Conservation (phyloP, 2,113 vertebrate genomes). For the Gorsachius goisagi region DNA sequence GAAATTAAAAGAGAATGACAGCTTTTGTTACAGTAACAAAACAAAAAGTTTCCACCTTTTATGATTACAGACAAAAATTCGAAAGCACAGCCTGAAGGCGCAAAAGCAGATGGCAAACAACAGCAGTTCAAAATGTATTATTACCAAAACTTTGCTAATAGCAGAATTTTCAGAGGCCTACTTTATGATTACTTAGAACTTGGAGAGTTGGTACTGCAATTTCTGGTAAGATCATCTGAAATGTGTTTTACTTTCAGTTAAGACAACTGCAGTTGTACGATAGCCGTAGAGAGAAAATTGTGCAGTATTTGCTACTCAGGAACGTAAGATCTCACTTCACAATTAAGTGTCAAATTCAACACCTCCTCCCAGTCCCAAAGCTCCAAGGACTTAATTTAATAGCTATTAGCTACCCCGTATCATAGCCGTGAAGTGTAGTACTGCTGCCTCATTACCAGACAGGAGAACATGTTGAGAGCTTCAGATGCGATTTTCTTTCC, state of each 20-base stretch:
- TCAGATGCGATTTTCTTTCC: not conserved
- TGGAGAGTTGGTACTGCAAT: not conserved
- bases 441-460: not conserved
- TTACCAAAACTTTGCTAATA: not conserved
- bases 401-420: not conserved
- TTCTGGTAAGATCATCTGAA: not conserved
- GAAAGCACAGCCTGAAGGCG: not conserved
- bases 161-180: not conserved
- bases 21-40: not conserved
- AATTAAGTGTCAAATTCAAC: not conserved
- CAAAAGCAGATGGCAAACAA: not conserved
- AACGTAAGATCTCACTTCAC: not conserved
- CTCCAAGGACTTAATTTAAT: not conserved
- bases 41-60: not conserved
- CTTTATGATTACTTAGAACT: not conserved
- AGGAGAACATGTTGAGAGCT: not conserved
- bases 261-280: not conserved
- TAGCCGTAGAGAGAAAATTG: not conserved
- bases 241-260: not conserved
- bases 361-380: not conserved
- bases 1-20: not conserved
- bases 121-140: not conserved
- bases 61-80: not conserved
- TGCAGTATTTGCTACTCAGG: not conserved
- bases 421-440: not conserved